Evolutionary conservation across 2,888 invertebrate genomes (phyloP).

Genomic region (Melanophora roralis): DNA sequence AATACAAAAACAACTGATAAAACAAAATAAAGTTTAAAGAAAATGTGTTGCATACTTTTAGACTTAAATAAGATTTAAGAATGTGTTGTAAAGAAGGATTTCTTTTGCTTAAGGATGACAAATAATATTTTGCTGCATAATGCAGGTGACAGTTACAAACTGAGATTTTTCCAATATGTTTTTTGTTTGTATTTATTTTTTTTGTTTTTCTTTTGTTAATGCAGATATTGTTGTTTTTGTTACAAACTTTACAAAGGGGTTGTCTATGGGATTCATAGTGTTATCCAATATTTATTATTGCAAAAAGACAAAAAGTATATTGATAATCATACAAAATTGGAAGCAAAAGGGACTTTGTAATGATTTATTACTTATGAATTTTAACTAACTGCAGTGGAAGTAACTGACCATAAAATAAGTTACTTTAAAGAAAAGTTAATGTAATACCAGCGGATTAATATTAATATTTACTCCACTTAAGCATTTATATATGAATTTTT

Average conservation of each 20-base stretch:
- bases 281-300: not conserved
- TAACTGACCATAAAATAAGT: not conserved
- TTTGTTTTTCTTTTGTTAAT: conserved; percentile 10
- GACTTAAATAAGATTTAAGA: conserved; percentile 58
- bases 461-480: no score
- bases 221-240: conserved; percentile 38
- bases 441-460: no score
- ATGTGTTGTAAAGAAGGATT: conserved; percentile 28
- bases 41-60: conserved; percentile 62
- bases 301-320: conserved; percentile 17
- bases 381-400: not conserved
- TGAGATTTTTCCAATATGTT: conserved; percentile 4
- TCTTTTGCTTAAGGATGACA: conserved; percentile 29
- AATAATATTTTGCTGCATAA: not conserved
- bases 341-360: not conserved
- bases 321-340: conserved; percentile 29
- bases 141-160: conserved; percentile 60
- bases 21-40: not conserved
- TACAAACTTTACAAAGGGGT: conserved; percentile 3
- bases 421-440: no score
- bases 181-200: conserved; percentile 36
- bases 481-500: no score
- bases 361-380: not conserved
- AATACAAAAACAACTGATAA: not conserved
- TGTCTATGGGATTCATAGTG: no score